Evolutionary conservation across 1,140 invertebrate genomes (phyloP), one percentile per base, ranked within the genome.

Genomic region (Brachionus sp.): DNA sequence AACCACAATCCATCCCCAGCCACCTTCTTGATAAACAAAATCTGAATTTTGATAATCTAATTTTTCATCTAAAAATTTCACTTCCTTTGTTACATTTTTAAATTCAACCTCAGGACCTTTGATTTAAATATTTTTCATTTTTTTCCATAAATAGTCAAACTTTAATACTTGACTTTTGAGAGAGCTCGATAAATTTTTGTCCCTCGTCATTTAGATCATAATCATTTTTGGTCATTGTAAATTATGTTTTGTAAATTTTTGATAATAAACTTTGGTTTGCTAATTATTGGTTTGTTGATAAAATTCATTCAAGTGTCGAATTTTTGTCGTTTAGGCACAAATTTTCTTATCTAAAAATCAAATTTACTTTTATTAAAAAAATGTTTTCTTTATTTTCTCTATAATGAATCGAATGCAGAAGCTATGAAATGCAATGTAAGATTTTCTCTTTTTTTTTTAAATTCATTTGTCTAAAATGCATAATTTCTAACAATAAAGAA

Each of bases 1-100:
- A 19, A 80, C 77, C 9, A 80, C 77, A 62, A 80, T 25, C 77
- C 77, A 80, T 33, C 50, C 77, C 77, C 50, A 66, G 7, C 77
- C 77, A 1, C 77, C 77, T 42, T 80, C 77, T 44, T 75, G 25
- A 19, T 75, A 75, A 75, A 75, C 25, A 44, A 75, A 75, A 29
- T 75, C 39, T 9, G 2, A 3, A 46, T 46, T 25, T 29, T 75
- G 16, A 25, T 9, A 13, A 3, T 23, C 37, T 39, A 16, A 42
- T 2, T 10, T 75, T 44, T 75, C 42, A 25, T 75, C 12, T 25
- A 46, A 75, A 10, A 46, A 29, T 33, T 50, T 46, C 23, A 46
- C 70, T 16, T 75, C n/a, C 7, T 25, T 70, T 9, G 3, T 12
- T 6, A 1, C 37, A 16, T 70, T 33, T 33, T 37, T 66, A 66